Evolutionary conservation across 2,888 invertebrate genomes (phyloP).

Genomic region (Spodoptera picta): DNA sequence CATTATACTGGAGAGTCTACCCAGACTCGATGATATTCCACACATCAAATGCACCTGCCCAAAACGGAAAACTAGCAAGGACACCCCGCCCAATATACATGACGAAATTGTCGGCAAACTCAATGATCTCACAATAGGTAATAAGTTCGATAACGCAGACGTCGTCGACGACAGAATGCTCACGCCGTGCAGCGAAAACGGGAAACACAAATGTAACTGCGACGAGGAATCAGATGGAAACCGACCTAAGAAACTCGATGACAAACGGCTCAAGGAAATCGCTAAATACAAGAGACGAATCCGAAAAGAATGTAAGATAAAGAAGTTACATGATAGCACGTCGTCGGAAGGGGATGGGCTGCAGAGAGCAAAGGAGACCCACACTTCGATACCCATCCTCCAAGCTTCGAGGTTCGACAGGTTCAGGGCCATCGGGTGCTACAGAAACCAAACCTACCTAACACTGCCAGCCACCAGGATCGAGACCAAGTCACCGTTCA

Average conservation of each 20-base stretch:
- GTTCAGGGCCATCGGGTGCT: conserved; percentile 83
- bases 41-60: conserved; percentile 83
- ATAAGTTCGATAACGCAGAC: conserved; percentile 60
- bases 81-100: conserved; percentile 67
- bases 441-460: conserved; percentile 83
- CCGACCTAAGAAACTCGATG: conserved; percentile 77
- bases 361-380: conserved; percentile 71
- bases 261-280: conserved; percentile 81
- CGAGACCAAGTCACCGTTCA: conserved; percentile 78
- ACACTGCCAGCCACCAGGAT: conserved; percentile 80
- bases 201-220: conserved; percentile 93
- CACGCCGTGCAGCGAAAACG: conserved; percentile 91
- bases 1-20: conserved; percentile 91
- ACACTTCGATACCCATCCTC: conserved; percentile 84
- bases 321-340: conserved; percentile 80
- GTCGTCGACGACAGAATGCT: conserved; percentile 92
- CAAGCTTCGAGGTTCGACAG: conserved; percentile 85
- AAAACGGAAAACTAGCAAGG: conserved; percentile 78
- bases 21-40: conserved; percentile 93
- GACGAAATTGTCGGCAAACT: conserved; percentile 80
- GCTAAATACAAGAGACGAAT: conserved; percentile 83
- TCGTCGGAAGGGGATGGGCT: conserved; percentile 80
- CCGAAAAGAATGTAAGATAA: conserved; percentile 81
- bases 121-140: conserved; percentile 83
- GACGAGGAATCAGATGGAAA: conserved; percentile 91